Evolutionary conservation across 2,888 invertebrate species (phyloP).

Genomic region (Psococerastis gibbosa): DNA sequence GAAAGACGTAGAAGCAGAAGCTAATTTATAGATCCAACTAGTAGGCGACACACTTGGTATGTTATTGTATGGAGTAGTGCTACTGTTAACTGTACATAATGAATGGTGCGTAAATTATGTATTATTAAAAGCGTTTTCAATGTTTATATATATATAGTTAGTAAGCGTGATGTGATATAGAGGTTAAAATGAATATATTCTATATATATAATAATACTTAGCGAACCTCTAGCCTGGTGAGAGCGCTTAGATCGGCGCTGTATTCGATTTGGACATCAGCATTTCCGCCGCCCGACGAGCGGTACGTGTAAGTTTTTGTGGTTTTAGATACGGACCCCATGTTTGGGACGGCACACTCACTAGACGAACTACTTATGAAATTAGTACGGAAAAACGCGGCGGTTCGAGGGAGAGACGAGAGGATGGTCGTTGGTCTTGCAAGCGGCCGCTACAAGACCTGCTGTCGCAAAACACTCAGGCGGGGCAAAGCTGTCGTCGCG

Average conservation of each 20-base stretch:
- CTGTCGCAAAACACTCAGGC: background rate
- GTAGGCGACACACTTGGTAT: too few species aligned
- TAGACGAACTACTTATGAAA: conserved; percentile 4
- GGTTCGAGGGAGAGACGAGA: conserved; percentile 8
- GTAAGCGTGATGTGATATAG: background rate
- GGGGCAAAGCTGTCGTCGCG: background rate
- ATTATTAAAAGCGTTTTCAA: background rate
- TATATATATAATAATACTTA: conserved; percentile 4
- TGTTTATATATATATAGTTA: background rate
- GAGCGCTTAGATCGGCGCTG: conserved; percentile 80
- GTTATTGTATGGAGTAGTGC: too few species aligned
- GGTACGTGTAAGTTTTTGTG: conserved; percentile 74
- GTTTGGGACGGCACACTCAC: too few species aligned
- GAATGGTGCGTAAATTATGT: background rate
- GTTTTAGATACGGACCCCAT: conserved; percentile 39
- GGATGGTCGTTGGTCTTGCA: conserved; percentile 5
- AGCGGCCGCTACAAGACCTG: conserved; percentile 9
- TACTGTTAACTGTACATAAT: too few species aligned
- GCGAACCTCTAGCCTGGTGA: conserved; percentile 87
- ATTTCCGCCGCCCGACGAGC: conserved; percentile 54
- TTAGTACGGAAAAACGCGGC: conserved; percentile 3
- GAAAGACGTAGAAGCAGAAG: too few species aligned
- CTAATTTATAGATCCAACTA: too few species aligned
- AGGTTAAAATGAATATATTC: background rate
- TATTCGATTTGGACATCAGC: conserved; percentile 92